phyloP scores from a whole-genome alignment of 2,113 vertebrate species.

The Semicossyphus pulcher region DNA sequence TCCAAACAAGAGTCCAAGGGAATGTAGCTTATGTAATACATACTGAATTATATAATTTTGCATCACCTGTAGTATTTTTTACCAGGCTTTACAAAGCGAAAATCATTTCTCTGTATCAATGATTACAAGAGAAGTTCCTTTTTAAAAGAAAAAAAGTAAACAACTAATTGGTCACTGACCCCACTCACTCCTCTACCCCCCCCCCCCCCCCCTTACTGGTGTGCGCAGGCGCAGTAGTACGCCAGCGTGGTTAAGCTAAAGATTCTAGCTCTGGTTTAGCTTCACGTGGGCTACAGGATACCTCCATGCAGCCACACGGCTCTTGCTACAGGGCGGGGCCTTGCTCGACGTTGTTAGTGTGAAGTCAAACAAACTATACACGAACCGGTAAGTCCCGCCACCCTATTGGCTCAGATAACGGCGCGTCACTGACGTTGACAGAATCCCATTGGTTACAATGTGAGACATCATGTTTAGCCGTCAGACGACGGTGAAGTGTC shows the following conservation, averaged over 20 bases:
- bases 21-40: too few species aligned
- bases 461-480: slow-evolving; percentile 33
- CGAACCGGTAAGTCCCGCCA: background rate
- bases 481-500: slow-evolving; percentile 19
- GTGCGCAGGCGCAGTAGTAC: background rate
- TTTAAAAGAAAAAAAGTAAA: too few species aligned
- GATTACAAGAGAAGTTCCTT: too few species aligned
- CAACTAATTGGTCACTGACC: too few species aligned
- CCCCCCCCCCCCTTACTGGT: too few species aligned
- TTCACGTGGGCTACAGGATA: slow-evolving; percentile 31
- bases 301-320: background rate
- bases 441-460: slow-evolving; percentile 13
- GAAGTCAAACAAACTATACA: slow-evolving; percentile 62
- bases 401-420: slow-evolving; percentile 14
- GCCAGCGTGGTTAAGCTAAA: background rate
- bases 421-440: background rate
- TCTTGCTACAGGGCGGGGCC: background rate
- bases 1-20: too few species aligned
- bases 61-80: too few species aligned
- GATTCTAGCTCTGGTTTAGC: too few species aligned
- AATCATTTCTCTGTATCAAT: too few species aligned
- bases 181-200: too few species aligned
- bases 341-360: background rate
- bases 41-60: too few species aligned
- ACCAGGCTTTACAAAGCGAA: too few species aligned